Percentiles rank a stretch among this genome's conserved stretches.
Conservation (phyloP, 2,888 invertebrate species). For the Bimastos eiseni region DNA sequence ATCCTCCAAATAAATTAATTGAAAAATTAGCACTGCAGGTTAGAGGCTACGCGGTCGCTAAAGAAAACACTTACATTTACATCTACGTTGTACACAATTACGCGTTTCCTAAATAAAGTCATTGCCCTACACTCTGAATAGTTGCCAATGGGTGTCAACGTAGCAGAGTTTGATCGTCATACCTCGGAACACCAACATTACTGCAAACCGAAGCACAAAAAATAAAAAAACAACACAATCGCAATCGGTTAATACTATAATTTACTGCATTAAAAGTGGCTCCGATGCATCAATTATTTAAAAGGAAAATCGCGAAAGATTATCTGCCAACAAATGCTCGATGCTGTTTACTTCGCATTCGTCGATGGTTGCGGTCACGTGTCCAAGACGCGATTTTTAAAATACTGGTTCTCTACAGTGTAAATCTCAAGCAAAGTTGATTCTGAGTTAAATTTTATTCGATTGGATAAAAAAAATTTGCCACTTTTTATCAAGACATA, state of each 20-base stretch:
- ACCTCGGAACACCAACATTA: neutral
- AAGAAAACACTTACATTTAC: no score
- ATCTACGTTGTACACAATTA: neutral
- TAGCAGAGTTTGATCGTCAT: neutral
- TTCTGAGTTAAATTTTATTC: neutral
- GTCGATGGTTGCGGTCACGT: conserved; percentile 13
- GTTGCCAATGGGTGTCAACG: neutral
- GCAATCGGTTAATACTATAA: neutral
- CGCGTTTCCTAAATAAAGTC: neutral
- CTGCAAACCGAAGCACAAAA: neutral
- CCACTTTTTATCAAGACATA: neutral
- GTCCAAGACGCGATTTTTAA: neutral
- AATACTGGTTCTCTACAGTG: neutral
- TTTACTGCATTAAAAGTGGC: neutral
- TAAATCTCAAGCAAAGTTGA: neutral
- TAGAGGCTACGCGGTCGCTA: no score
- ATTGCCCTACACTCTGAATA: neutral
- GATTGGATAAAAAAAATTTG: neutral
- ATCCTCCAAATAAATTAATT: no score
- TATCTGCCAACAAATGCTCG: neutral
- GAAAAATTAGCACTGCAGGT: no score
- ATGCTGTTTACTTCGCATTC: neutral
- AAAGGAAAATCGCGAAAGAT: neutral
- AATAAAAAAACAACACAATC: neutral
- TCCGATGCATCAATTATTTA: neutral